phyloP scores from a whole-genome alignment of 2,797 vertebrate species.

The Crenichthys baileyi region DNA sequence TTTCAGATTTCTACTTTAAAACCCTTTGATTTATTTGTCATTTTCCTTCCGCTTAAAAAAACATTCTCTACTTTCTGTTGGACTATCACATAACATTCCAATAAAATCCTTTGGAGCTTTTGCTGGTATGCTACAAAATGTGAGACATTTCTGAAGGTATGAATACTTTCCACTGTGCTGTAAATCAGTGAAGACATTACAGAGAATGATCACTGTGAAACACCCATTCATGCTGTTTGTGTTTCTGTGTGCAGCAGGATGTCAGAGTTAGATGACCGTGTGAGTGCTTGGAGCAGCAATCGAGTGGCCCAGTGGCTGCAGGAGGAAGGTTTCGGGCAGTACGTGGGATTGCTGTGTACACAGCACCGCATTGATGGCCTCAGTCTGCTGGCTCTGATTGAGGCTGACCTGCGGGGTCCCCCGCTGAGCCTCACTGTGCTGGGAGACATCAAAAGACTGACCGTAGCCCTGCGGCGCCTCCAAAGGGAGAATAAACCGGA shows the following conservation, averaged over 20 bases:
- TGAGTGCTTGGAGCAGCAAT: conserved; percentile 87
- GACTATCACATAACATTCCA: neutral
- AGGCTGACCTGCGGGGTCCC: conserved; percentile 91
- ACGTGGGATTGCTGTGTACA: conserved; percentile 88
- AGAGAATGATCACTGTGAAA: neutral
- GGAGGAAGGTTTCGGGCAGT: conserved; percentile 90
- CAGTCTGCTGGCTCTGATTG: conserved; percentile 90
- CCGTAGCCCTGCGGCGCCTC: conserved; percentile 87
- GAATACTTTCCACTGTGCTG: neutral
- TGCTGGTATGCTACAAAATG: neutral
- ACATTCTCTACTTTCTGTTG: neutral
- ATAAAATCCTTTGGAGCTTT: neutral
- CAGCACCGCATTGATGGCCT: conserved; percentile 91
- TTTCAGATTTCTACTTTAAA: neutral
- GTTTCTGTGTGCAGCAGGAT: conserved; percentile 63
- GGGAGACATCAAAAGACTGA: conserved; percentile 93
- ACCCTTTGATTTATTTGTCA: neutral
- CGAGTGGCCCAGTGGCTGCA: conserved; percentile 91
- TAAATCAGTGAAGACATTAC: neutral
- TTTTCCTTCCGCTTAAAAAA: neutral
- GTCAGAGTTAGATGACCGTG: conserved; percentile 65
- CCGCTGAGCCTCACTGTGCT: conserved; percentile 91
- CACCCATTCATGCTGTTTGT: neutral
- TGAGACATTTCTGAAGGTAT: neutral
- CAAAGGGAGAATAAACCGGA: conserved; percentile 87